Evolutionary conservation across 2,888 invertebrate genomes (phyloP), one percentile per base, ranked within the genome.

Genomic region (Seira musarum): DNA sequence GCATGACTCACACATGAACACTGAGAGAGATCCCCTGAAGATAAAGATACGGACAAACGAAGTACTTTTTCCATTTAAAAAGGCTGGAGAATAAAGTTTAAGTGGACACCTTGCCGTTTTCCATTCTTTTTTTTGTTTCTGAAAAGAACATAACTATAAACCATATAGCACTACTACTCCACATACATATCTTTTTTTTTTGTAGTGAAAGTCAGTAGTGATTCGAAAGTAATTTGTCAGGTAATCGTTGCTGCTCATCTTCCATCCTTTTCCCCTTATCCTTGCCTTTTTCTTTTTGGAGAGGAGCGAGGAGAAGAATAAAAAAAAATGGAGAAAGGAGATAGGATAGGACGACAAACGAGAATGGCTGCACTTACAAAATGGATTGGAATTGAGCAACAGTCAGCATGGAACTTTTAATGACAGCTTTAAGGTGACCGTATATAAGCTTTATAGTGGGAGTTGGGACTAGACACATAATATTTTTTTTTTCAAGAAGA

Each of bases 141-240:
- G 30, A 30, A 30, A 53, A 8, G 13, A 17, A 3, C 13, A 53
- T 53, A 53, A 53, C 53, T 53, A 53, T 17, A 53, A 53, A 53
- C n/a, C 53, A 8, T 53, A 53, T 13, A 53, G 53, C n/a, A 30
- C 3, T 30, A 30, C 8, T n/a, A n/a, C n/a, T n/a, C n/a, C n/a
- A n/a, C n/a, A n/a, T n/a, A n/a, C n/a, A n/a, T n/a, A n/a, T n/a
- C n/a, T 30, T 30, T 30, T 30, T 30, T 8, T 8, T 8, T 30
- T 30, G 8, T 30, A 30, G 30, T 30, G 8, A 13, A 53, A 53
- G 53, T 53, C 53, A 53, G 17, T 63, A 69, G 61, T 60, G 79
- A 72, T 79, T 72, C 53, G 64, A 73, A 80, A 74, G 73, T 80
- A 80, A 80, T 80, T 73, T 80, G 80, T 80, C 80, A 74, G 69